Evolutionary conservation across 37 sponge, comb jelly and placozoan species (phyloP), one percentile per base, ranked within the genome.

Genomic region (Theonella swinhoei): DNA sequence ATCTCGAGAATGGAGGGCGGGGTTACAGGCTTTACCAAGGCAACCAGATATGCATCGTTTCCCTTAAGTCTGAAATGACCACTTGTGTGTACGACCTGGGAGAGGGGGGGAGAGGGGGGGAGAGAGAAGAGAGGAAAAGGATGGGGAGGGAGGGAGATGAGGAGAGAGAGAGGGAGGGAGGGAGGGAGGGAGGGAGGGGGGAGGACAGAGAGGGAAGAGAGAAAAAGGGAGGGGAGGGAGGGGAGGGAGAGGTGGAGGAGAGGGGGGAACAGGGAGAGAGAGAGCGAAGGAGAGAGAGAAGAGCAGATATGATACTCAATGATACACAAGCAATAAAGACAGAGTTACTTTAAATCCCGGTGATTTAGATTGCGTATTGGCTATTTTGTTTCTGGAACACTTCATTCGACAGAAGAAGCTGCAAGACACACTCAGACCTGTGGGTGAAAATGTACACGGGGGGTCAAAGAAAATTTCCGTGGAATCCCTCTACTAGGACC

Each of bases 371-470:
- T 71, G 77, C n/a, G 86, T 85, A 41, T 85, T 82, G 72, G 91
- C 62, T 14, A 78, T 39, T 68, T 82, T 85, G 82, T 76, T 76
- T 34, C 73, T 64, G 1, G 86, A 80, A 39, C 90, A 89, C 64
- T 83, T 89, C 84, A 89, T 89, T 33, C 90, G 84, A n/a, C 90
- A 89, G 79, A 89, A 89, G 80, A 89, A 89, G 54, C 54, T 47
- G 54, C 54, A 47, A 35, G 26, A 1, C 1, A 66, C 29, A 66
- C 32, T 66, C 32, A 31, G 8, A 66, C 68, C 32, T 66, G n/a
- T n/a, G n/a, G n/a, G n/a, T n/a, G n/a, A n/a, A n/a, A n/a, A n/a
- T n/a, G n/a, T n/a, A n/a, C n/a, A n/a, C n/a, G n/a, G n/a, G n/a
- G n/a, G n/a, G n/a, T n/a, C n/a, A n/a, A n/a, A n/a, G n/a, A n/a